Evolutionary conservation across 2,113 vertebrate species (phyloP), one percentile per base, ranked within the genome.

Genomic region (Coregonus clupeaformis): DNA sequence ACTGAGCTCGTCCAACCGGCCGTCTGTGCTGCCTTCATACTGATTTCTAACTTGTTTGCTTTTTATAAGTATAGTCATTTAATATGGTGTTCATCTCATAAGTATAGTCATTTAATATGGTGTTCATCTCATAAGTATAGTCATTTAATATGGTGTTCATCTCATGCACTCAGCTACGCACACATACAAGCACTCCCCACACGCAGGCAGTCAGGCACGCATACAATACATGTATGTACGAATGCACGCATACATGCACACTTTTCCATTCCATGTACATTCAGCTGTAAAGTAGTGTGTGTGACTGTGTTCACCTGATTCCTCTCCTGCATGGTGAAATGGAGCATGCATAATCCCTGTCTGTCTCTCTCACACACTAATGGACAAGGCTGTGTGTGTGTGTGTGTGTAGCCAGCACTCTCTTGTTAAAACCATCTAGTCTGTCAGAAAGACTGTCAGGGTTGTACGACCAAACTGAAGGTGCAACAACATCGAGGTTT

Each of bases 331-430:
- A 36, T 6, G 4, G 78, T 85, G 86, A 89, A 88, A 27, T 87
- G 81, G 88, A 86, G 89, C 87, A 18, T 87, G 78, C 80, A 82
- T 84, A 82, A 88, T 84, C 77, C 47, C 42, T 55, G 45, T n/a
- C n/a, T n/a, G n/a, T n/a, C n/a, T 71, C 16, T 59, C 32, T n/a
- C 22, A 4, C 55, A 47, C 20, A 29, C 20, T 29, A 20, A 20
- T 71, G 69, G 4, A 64, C 30, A n/a, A n/a, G n/a, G n/a, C n/a
- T n/a, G n/a, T 60, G 65, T 32, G 79, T n/a, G 60, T 64, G 70
- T 69, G 68, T 59, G 47, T 22, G 20, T 32, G 30, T n/a, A 49
- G 63, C 14, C 62, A n/a, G 25, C 63, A 71, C 52, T 30, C 30
- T 5, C 30, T 30, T 30, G 30, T 30, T 30, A 30, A 30, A 30